Evolutionary conservation across 2,113 vertebrate genomes (phyloP), one percentile per base, ranked within the genome.

Genomic region (Phylloscopus trochiloides): DNA sequence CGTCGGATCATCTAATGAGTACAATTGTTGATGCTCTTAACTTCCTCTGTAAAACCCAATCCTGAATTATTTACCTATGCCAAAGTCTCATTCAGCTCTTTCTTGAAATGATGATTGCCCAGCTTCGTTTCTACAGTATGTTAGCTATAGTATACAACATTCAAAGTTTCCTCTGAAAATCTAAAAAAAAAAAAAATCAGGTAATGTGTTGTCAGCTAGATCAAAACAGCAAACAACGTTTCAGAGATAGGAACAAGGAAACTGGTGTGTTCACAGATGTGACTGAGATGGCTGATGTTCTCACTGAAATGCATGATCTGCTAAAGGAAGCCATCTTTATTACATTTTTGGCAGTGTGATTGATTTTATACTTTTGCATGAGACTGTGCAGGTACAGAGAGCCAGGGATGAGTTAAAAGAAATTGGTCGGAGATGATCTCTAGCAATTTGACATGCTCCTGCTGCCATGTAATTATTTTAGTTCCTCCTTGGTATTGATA

Each of bases 1-100:
- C 1, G 0, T 0, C 17, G 7, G 21, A 59, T 88, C 24, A n/a
- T 58, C 21, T 50, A 36, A 48, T 2, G 14, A 68, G 26, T 77
- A 26, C 45, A 40, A 18, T 28, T 13, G 38, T 62, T 29, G 40
- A 40, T 84, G 63, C 43, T 63, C 2, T 50, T 31, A 32, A 42
- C 26, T 73, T 45, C 29, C 15, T 76, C 52, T 38, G n/a, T 73
- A 65, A 92, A 84, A 55, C 31, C 14, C 50, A 65, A 6, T 77
- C 43, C 45, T 73, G 38, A 62, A 47, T 59, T 65, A 22, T 80
- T 80, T 68, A 76, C 29, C 31, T 57, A 36, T 47, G 50, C 45
- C 15, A 22, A 67, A 84, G 8, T 68, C 36, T 94, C 28, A 61
- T 62, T 73, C 51, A 81, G 12, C n/a, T 65, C 65, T 70, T 72